Conservation (phyloP, 2,113 vertebrate species). For the Rhadina sibilatrix region DNA sequence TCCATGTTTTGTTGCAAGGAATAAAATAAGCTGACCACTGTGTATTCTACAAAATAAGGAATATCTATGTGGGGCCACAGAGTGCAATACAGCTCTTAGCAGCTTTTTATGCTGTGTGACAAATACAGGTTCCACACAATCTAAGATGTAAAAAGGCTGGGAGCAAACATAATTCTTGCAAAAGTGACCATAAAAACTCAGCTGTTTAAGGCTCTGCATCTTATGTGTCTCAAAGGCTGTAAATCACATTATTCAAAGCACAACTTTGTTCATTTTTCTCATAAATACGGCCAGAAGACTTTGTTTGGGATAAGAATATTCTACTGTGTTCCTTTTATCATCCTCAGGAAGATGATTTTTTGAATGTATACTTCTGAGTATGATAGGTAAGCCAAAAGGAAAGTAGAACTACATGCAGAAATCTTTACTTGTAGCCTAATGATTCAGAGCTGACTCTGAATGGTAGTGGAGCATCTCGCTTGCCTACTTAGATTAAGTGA, state of each 20-base stretch:
- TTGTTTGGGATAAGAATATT: not conserved
- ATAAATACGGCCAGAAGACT: not conserved
- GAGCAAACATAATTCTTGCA: not conserved
- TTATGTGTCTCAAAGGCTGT: not conserved
- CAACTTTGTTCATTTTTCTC: not conserved
- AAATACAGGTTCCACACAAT: not conserved
- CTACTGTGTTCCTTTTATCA: not conserved
- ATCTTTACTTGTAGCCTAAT: not conserved
- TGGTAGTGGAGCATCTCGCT: not conserved
- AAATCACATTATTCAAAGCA: not conserved
- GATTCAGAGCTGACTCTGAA: not conserved
- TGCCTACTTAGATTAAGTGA: not conserved
- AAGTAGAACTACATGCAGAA: not conserved
- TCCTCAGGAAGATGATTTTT: not conserved
- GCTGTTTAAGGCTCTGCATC: not conserved
- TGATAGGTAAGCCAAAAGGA: not conserved
- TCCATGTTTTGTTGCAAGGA: not conserved
- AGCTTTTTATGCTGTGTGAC: not conserved
- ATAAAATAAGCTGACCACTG: not conserved
- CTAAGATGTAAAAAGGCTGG: not conserved
- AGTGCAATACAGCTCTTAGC: fast-evolving
- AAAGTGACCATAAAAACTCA: not conserved
- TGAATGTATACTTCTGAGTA: not conserved
- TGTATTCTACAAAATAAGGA: not conserved
- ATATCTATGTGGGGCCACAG: not conserved